phyloP scores from a whole-genome alignment of 1,140 invertebrate species.

The Drosophila tropicalis region DNA sequence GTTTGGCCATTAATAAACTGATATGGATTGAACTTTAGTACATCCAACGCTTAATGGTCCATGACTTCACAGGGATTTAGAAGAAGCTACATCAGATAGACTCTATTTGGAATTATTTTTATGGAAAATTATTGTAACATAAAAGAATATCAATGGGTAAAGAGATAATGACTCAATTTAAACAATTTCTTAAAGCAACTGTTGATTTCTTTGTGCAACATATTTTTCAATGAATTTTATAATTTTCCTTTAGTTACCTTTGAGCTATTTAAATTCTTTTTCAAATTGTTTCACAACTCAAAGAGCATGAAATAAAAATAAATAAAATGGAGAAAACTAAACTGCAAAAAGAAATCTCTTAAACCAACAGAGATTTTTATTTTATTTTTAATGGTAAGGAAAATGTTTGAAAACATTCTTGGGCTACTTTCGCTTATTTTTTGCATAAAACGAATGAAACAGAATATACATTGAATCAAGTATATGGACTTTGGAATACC shows the following conservation, averaged over 20 bases:
- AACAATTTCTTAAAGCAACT: neutral
- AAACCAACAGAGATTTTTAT: neutral
- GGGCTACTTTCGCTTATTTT: neutral
- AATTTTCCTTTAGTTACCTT: neutral
- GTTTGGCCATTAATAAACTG: neutral
- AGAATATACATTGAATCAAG: neutral
- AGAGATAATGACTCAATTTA: neutral
- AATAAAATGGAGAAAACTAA: neutral
- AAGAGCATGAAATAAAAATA: neutral
- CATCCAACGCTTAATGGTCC: neutral
- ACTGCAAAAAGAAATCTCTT: neutral
- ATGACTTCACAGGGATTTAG: too few relatives aligned
- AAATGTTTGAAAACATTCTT: slow-evolving; percentile 15
- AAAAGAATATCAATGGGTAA: too few relatives aligned
- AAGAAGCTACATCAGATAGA: too few relatives aligned
- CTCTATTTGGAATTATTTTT: too few relatives aligned
- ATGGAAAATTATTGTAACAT: too few relatives aligned
- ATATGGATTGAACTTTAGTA: neutral
- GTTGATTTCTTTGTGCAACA: too few relatives aligned
- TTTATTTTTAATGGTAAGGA: neutral
- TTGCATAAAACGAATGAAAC: slow-evolving; percentile 4
- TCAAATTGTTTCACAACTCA: slow-evolving; percentile 3
- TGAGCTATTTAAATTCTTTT: slow-evolving; percentile 5
- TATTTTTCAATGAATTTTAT: neutral
- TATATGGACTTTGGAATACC: neutral